Conservation (phyloP, 2,113 vertebrate species). For the Pheucticus melanocephalus region DNA sequence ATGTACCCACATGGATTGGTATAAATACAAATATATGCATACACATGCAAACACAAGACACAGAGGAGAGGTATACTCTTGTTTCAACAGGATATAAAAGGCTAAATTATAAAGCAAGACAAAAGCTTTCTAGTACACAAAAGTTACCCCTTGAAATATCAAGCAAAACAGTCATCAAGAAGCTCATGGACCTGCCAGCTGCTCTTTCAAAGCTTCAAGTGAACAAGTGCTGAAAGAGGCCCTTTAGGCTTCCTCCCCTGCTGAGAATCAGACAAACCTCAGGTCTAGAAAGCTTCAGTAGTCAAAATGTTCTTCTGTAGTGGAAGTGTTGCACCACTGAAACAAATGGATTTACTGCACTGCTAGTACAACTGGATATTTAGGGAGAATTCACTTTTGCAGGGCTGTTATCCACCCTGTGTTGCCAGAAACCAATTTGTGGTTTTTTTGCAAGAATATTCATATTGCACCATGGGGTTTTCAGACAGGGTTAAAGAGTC, state of each 20-base stretch:
- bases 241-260: background rate
- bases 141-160: constrained; percentile 61
- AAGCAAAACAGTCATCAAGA: constrained; percentile 50
- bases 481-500: background rate
- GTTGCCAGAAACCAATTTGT: background rate
- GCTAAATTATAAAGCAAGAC: constrained; percentile 46
- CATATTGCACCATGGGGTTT: background rate
- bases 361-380: background rate
- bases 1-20: background rate
- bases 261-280: background rate
- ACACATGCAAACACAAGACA: background rate
- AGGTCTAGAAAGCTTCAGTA: background rate
- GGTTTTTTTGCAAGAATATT: background rate
- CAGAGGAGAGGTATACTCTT: background rate
- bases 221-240: background rate
- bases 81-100: constrained; percentile 6
- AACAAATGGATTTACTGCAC: background rate
- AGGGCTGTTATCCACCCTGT: background rate
- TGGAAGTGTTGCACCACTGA: background rate
- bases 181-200: constrained; percentile 36
- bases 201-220: constrained; percentile 17
- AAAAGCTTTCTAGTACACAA: constrained; percentile 53
- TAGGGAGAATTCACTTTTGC: background rate
- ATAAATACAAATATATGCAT: background rate
- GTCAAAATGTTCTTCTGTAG: background rate